Percentiles rank a stretch among this genome's conserved stretches.
These are phyloP conservation scores for Sussaba pulchella DNA, from an alignment of 2,888 invertebrate genomes.

Conservation along the genomic window DNA sequence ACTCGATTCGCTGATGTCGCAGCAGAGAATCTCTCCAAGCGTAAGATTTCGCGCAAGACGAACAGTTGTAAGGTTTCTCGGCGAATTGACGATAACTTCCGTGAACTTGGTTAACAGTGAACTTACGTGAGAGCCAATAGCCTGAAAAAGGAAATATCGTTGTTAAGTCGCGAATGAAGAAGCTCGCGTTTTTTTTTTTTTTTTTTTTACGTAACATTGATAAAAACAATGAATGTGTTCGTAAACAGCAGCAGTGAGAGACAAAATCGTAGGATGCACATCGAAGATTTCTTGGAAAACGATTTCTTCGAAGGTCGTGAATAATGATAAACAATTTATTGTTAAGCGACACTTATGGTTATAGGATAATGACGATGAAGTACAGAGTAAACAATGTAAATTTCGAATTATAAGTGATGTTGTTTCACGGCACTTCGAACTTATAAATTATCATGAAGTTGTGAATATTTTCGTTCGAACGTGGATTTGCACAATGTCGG, in stretches of 20 bases:
- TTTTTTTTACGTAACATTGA: too few species aligned
- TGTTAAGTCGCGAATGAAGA: neutral
- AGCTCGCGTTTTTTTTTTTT: too few species aligned
- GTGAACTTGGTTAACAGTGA: conserved; percentile 3
- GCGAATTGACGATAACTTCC: conserved; percentile 2
- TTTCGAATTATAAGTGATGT: too few species aligned
- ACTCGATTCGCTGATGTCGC: conserved; percentile 78
- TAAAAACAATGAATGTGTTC: conserved; percentile 1
- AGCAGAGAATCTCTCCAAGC: conserved; percentile 72
- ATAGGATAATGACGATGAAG: conserved; percentile 3
- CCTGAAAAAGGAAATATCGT: conserved; percentile 39
- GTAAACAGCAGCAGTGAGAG: neutral
- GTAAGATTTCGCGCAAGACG: conserved; percentile 76
- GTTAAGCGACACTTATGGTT: neutral
- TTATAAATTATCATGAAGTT: neutral
- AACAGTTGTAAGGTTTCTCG: conserved; percentile 69
- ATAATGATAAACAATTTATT: conserved; percentile 16
- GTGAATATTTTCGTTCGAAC: neutral
- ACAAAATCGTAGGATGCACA: neutral
- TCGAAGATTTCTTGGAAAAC: neutral
- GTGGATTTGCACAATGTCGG: neutral
- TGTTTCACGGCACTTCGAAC: too few species aligned
- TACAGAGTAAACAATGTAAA: conserved; percentile 7
- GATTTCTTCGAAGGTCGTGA: conserved; percentile 4
- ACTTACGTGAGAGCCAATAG: conserved; percentile 19